Evolutionary conservation across 2,888 invertebrate species (phyloP), one percentile per base, ranked within the genome.

Genomic region (Nysson spinosus): DNA sequence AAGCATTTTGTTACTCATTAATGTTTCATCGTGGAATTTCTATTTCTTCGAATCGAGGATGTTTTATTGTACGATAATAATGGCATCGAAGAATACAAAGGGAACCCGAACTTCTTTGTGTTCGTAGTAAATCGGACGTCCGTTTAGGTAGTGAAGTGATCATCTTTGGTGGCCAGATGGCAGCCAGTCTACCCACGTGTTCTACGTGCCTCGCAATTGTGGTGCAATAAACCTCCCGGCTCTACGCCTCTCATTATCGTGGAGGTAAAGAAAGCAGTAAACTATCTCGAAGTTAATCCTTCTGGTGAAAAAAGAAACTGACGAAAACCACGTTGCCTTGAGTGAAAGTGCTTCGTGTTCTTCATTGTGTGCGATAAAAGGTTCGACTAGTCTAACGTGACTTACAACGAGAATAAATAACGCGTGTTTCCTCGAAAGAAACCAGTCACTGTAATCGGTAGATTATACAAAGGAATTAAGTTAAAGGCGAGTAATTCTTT

Each of bases 141-240:
- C n/a, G 24, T 37, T 32, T n/a, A 7, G 12, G 20, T 5, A n/a
- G 20, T 6, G 17, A 39, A 22, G 47, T 39, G 39, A 22, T 34
- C 17, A 26, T 35, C 32, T 19, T 5, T 12, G 11, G 5, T 19
- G 11, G 7, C n/a, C 52, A 47, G 22, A 65, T 58, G 58, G 39
- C 42, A 47, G 43, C 35, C 42, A 43, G 22, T 42, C 22, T 9
- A 7, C 14, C 14, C 51, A 42, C 32, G 51, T 52, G 47, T 34
- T 35, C 16, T 24, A 30, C 4, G 16, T 17, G 26, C 22, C 32
- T 16, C 14, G n/a, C 34, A 12, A 20, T 32, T 24, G 14, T 11
- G 14, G 14, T 32, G 30, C 51, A 43, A 65, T 32, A 46, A 51
- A 57, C 35, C 43, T 40, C n/a, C 14, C 16, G 46, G 9, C 47